Conservation (phyloP, 2,797 vertebrate genomes). For the Austrolebias charrua region DNA sequence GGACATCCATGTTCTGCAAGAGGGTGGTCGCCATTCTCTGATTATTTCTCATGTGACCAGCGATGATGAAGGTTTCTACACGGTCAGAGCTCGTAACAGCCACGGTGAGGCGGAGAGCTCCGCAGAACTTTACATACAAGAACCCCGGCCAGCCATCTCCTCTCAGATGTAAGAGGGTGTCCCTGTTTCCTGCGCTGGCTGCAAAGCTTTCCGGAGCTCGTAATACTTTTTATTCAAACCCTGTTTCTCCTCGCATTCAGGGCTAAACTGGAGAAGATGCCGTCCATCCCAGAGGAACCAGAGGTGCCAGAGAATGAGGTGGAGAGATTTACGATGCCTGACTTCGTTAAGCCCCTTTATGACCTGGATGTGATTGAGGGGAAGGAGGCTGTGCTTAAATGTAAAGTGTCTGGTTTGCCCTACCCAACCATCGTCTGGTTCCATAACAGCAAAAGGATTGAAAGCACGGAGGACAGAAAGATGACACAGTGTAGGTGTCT, state of each 20-base stretch:
- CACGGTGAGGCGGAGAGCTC: slow-evolving; percentile 88
- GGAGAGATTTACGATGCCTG: slow-evolving; percentile 95
- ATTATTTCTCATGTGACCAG: slow-evolving; percentile 89
- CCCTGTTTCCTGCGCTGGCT: background rate
- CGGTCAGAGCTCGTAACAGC: slow-evolving; percentile 81
- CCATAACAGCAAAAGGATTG: slow-evolving; percentile 92
- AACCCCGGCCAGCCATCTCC: slow-evolving; percentile 88
- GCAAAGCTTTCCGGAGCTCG: background rate
- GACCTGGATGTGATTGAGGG: slow-evolving; percentile 95
- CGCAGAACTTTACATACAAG: slow-evolving; percentile 95
- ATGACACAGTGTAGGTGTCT: slow-evolving; percentile 92
- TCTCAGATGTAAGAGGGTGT: slow-evolving; percentile 88
- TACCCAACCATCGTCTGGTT: slow-evolving; percentile 97
- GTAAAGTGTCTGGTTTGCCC: slow-evolving; percentile 93
- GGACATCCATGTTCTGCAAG: slow-evolving; percentile 84
- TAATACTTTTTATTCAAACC: background rate
- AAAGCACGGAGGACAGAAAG: slow-evolving; percentile 93
- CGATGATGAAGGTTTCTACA: slow-evolving; percentile 94
- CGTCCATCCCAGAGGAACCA: slow-evolving; percentile 96
- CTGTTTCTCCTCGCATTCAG: slow-evolving; percentile 63
- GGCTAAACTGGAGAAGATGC: slow-evolving; percentile 99
- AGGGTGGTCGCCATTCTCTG: slow-evolving; percentile 89
- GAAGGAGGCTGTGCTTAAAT: slow-evolving; percentile 92
- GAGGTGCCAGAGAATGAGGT: slow-evolving; percentile 91
- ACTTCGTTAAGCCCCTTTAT: slow-evolving; percentile 93